These are phyloP conservation scores for Sebastes glaucus DNA, from an alignment of 2,797 vertebrate genomes.

Conservation along the genomic window DNA sequence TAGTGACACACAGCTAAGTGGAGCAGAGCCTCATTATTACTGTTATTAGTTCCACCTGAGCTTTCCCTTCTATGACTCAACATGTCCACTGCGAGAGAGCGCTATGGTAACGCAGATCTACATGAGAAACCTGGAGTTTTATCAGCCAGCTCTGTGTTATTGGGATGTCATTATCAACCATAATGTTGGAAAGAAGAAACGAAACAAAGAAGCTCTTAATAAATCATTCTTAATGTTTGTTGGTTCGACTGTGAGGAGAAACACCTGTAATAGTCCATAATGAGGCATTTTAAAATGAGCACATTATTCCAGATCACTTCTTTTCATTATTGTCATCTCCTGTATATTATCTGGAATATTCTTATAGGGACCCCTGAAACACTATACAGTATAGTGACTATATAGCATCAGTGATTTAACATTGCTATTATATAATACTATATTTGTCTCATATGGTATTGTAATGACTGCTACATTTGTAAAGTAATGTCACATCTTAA, in stretches of 20 bases:
- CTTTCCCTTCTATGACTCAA: background rate
- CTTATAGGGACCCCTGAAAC: background rate
- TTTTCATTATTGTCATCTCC: background rate
- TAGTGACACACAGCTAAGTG: background rate
- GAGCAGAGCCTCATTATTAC: background rate
- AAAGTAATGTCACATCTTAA: background rate
- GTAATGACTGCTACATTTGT: background rate
- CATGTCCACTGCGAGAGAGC: background rate
- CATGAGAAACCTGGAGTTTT: background rate
- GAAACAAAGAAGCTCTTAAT: background rate
- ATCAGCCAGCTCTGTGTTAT: background rate
- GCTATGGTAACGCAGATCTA: background rate
- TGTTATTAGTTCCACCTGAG: slow-evolving; percentile 4
- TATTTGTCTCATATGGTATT: background rate
- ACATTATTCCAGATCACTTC: background rate
- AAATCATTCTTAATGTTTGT: background rate
- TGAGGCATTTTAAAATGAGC: background rate
- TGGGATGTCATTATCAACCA: background rate
- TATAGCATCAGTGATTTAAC: background rate
- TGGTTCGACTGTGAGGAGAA: background rate
- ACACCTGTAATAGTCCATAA: background rate
- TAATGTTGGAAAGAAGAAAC: background rate
- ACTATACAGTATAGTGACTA: background rate
- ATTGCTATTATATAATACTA: background rate
- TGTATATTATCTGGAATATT: background rate